Evolutionary conservation across 2,797 vertebrate genomes (phyloP), one percentile per base, ranked within the genome.

Genomic region (Parambassis ranga): DNA sequence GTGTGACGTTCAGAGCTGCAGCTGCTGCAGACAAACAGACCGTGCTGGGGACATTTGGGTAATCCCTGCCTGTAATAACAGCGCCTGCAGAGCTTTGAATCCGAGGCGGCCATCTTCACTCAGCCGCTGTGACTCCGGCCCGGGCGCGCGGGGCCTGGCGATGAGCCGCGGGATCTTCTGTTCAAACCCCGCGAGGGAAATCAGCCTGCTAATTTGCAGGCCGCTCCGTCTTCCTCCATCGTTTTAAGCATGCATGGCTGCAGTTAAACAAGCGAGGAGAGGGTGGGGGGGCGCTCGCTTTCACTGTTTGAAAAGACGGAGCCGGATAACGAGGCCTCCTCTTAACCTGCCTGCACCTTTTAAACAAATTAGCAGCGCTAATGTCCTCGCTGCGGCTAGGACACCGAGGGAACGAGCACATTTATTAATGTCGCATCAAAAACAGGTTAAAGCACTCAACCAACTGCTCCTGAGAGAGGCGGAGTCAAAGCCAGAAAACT

Each of bases 121-220:
- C 65, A 74, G 66, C 66, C 81, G 46, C 72, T 56, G 78, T 80
- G 74, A 72, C 74, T 37, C 19, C 3, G 30, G 58, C 60, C 81
- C 26, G 18, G 4, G 63, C 68, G 82, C 78, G 84, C 65, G 44
- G 65, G 68, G 47, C 37, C 65, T 60, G 69, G 62, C 56, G 58
- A 62, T 60, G 77, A 63, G 81, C 82, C 81, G 66, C 77, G 16
- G 81, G 79, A 67, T 74, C 69, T 81, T 75, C 85, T 89, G 85
- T 88, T 69, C 77, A 90, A 92, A 87, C 91, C 86, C 87, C 39
- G 75, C 18, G 28, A 92, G 89, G 91, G 87, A 92, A 92, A 92
- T 92, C 69, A 88, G 62, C 65, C 83, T 79, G 76, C 89, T 91
- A 87, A 92, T 92, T 92, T 93, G 91, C 91, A 93, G 92, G 82